These are phyloP conservation scores for Phenganax marumi DNA, from an alignment of 92 coral and sea anemone genomes.

Conservation along the genomic window DNA sequence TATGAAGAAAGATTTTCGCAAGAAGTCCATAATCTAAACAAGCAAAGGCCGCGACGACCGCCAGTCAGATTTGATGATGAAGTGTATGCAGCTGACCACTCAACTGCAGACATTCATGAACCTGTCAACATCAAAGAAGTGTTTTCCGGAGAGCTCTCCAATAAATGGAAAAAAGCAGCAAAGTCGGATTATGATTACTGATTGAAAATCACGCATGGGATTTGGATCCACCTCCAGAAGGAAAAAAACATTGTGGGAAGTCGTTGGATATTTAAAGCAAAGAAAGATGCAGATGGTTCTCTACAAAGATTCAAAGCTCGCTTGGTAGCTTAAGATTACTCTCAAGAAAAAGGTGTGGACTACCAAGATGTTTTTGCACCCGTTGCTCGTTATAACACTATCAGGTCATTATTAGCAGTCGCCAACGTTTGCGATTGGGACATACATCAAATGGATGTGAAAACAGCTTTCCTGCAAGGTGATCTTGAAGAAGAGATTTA, in stretches of 20 bases:
- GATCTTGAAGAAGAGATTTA: background rate
- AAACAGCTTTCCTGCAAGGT: conserved; percentile 23
- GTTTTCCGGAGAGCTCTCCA: background rate
- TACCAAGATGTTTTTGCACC: no score
- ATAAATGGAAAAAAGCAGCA: background rate
- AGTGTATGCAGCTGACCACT: conserved; percentile 5
- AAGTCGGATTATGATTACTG: conserved; percentile 10
- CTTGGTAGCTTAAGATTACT: no score
- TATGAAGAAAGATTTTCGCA: conserved; percentile 31
- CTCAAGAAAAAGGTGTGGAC: no score
- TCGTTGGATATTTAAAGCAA: no score
- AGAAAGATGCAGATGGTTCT: no score
- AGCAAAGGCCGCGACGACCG: conserved; percentile 14
- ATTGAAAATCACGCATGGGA: background rate
- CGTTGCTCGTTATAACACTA: background rate
- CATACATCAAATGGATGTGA: conserved; percentile 23
- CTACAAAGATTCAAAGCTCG: no score
- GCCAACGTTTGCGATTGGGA: conserved; percentile 24
- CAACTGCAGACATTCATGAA: conserved; percentile 2
- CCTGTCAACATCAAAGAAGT: background rate
- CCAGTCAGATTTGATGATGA: conserved; percentile 28
- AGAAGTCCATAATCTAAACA: background rate
- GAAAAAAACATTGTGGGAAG: background rate
- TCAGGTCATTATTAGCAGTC: conserved; percentile 23
- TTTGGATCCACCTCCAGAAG: background rate